These are phyloP conservation scores for Pachyuromys duprasi DNA, from an alignment of 2,797 vertebrate species.

Conservation along the genomic window DNA sequence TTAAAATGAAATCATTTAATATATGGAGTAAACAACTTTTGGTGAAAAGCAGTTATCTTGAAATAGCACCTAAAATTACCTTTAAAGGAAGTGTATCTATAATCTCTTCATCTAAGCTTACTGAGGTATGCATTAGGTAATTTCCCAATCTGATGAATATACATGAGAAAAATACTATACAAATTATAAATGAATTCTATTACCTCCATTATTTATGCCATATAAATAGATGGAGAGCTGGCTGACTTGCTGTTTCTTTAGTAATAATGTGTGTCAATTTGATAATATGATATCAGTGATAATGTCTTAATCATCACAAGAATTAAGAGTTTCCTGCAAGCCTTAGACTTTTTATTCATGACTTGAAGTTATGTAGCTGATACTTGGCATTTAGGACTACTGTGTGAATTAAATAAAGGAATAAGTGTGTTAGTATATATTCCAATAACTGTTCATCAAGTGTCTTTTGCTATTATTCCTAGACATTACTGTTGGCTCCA, in stretches of 20 bases:
- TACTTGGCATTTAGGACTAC: neutral
- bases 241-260: neutral
- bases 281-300: neutral
- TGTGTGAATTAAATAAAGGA: slow-evolving; percentile 28
- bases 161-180: slow-evolving; percentile 49
- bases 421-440: neutral
- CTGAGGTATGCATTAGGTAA: slow-evolving; percentile 38
- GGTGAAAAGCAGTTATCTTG: slow-evolving; percentile 43
- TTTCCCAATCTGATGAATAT: slow-evolving; percentile 51
- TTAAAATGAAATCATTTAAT: slow-evolving; percentile 16
- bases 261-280: neutral
- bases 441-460: neutral
- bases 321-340: neutral
- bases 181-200: slow-evolving; percentile 10
- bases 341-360: neutral
- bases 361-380: neutral
- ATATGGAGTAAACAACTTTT: slow-evolving; percentile 49
- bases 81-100: slow-evolving; percentile 47
- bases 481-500: neutral
- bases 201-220: neutral
- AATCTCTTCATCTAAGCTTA: neutral
- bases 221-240: neutral
- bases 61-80: slow-evolving; percentile 36
- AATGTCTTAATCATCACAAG: neutral
- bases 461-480: neutral